Percentiles rank a stretch among this genome's conserved stretches.
Evolutionary conservation across 2,797 vertebrate genomes (phyloP).

Genomic region (Psittacula derbiana): DNA sequence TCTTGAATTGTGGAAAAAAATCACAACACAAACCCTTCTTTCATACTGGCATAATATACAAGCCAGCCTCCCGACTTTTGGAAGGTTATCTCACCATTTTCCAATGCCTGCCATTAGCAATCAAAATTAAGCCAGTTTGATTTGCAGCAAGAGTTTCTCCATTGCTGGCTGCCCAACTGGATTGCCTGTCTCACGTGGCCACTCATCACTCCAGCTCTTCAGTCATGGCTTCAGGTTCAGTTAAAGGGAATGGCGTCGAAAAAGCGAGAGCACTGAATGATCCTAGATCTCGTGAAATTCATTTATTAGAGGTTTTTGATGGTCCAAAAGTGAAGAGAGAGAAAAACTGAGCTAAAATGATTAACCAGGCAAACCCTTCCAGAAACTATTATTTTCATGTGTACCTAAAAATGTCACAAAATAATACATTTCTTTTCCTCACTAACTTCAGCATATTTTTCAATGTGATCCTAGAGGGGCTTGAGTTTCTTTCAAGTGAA

Average conservation of each 20-base stretch:
- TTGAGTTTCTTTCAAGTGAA: neutral
- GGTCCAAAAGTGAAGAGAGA: neutral
- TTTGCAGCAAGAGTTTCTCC: neutral
- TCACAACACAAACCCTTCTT: neutral
- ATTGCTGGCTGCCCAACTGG: neutral
- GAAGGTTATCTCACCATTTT: neutral
- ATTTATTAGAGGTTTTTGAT: slow-evolving; percentile 6
- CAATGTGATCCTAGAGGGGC: neutral
- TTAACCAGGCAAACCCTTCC: neutral
- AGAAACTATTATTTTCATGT: neutral
- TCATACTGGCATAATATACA: neutral
- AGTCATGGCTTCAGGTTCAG: neutral
- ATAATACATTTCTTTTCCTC: slow-evolving; percentile 19
- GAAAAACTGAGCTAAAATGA: slow-evolving; percentile 29
- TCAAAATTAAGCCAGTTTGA: neutral
- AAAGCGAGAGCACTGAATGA: neutral
- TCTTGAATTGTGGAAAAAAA: neutral
- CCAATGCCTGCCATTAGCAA: neutral
- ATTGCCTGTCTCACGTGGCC: neutral
- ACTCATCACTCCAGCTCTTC: neutral
- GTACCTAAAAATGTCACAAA: slow-evolving; percentile 10
- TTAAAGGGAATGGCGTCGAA: neutral
- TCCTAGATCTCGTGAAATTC: neutral
- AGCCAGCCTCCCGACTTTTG: neutral
- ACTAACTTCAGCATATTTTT: slow-evolving; percentile 34